Conservation (phyloP, 2,113 vertebrate species). For the Pimephales promelas region DNA sequence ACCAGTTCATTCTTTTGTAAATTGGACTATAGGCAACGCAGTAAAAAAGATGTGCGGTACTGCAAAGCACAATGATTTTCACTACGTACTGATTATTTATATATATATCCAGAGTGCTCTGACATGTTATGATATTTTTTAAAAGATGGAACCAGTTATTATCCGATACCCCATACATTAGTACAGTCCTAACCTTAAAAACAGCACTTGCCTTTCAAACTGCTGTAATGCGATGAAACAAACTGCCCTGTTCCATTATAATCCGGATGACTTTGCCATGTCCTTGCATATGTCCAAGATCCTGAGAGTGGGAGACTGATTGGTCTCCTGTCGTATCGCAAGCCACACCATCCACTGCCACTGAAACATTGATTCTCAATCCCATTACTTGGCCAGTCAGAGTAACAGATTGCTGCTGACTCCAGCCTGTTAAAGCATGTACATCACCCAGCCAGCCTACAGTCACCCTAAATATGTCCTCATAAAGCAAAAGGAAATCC, state of each 20-base stretch:
- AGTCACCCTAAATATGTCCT: constrained; percentile 9
- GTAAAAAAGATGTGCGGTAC: too few relatives aligned
- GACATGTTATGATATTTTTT: background rate
- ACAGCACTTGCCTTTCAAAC: constrained; percentile 5
- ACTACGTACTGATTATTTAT: too few relatives aligned
- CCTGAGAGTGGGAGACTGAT: constrained; percentile 47
- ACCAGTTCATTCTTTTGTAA: background rate
- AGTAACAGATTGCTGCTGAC: constrained; percentile 60
- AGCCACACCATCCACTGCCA: constrained; percentile 63
- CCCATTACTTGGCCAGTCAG: constrained; percentile 59
- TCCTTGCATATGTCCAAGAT: constrained; percentile 40
- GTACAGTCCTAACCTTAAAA: constrained; percentile 5
- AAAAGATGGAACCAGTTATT: background rate
- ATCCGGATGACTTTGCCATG: constrained; percentile 37
- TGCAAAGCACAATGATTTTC: too few relatives aligned
- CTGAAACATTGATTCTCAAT: constrained; percentile 73
- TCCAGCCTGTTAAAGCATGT: constrained; percentile 59
- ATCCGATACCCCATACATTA: background rate
- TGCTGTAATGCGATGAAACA: constrained; percentile 26
- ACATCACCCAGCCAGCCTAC: constrained; percentile 57
- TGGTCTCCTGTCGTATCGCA: constrained; percentile 54
- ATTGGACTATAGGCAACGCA: too few relatives aligned
- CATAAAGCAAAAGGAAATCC: constrained; percentile 3
- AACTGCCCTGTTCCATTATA: constrained; percentile 6
- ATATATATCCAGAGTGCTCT: too few relatives aligned